Conservation (phyloP, 2,888 invertebrate genomes). For the Yponomeuta sedellus region DNA sequence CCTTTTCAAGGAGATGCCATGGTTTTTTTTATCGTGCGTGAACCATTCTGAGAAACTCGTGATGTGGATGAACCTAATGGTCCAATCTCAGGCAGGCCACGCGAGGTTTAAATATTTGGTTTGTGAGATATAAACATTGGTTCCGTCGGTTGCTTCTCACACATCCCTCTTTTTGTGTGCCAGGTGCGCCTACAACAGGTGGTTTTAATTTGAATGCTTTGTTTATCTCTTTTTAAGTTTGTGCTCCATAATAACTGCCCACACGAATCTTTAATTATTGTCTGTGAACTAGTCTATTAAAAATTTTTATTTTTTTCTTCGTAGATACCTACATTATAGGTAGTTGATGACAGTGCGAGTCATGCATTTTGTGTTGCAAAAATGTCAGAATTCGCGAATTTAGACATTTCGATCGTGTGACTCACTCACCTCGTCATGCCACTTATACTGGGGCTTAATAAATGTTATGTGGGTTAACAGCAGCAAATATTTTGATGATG, state of each 20-base stretch:
- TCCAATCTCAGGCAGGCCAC: slow-evolving; percentile 36
- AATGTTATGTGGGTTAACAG: too few species aligned
- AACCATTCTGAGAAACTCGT: slow-evolving; percentile 32
- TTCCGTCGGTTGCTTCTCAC: slow-evolving; percentile 35
- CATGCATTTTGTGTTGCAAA: too few species aligned
- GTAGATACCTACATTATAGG: neutral
- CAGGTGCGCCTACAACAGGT: slow-evolving; percentile 68
- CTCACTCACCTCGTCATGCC: too few species aligned
- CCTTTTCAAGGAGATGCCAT: slow-evolving; percentile 35
- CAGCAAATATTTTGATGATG: too few species aligned
- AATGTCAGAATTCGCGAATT: too few species aligned
- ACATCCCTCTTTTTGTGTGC: slow-evolving; percentile 28
- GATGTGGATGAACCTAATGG: slow-evolving; percentile 32
- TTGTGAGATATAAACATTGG: slow-evolving; percentile 47
- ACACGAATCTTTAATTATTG: neutral
- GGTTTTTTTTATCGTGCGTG: slow-evolving; percentile 26
- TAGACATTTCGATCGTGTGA: too few species aligned
- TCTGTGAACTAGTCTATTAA: neutral
- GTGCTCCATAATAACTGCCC: slow-evolving; percentile 5
- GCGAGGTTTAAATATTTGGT: slow-evolving; percentile 58
- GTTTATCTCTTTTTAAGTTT: slow-evolving; percentile 5
- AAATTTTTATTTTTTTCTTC: neutral
- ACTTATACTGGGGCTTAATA: too few species aligned
- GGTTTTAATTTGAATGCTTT: slow-evolving; percentile 31
- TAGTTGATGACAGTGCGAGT: neutral